A percentile compares a stretch with the other conserved stretches of the same genome.
Evolutionary conservation across 2,888 invertebrate species (phyloP).

Genomic region (Mythimna loreyi): DNA sequence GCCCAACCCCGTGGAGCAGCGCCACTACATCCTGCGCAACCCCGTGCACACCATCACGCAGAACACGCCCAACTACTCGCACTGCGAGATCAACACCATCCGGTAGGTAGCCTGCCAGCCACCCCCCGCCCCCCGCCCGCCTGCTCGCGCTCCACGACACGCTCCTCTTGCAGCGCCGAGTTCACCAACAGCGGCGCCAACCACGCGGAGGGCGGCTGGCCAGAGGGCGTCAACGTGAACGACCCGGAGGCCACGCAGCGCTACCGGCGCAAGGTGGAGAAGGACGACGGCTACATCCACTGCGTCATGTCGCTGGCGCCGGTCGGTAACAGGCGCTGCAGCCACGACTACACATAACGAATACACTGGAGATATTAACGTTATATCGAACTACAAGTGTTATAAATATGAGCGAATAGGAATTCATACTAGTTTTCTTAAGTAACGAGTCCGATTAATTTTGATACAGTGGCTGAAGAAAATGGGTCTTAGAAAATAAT

Average conservation of each 20-base stretch:
- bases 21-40: constrained; percentile 87
- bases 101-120: constrained; percentile 66
- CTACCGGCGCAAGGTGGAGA: constrained; percentile 95
- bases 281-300: constrained; percentile 94
- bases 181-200: constrained; percentile 91
- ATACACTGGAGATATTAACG: neutral
- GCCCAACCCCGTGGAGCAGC: constrained; percentile 75
- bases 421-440: neutral
- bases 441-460: neutral
- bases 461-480: neutral
- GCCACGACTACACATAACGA: neutral
- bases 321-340: constrained; percentile 62
- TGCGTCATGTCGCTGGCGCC: constrained; percentile 90
- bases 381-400: neutral
- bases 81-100: constrained; percentile 91
- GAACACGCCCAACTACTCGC: constrained; percentile 80
- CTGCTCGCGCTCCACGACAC: neutral
- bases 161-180: constrained; percentile 85
- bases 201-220: constrained; percentile 96
- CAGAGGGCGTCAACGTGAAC: constrained; percentile 92
- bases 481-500: neutral
- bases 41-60: constrained; percentile 89
- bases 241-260: constrained; percentile 94
- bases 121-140: neutral
- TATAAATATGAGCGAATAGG: neutral